Conservation (phyloP, 1,140 invertebrate species). For the Drosophila yakuba region DNA sequence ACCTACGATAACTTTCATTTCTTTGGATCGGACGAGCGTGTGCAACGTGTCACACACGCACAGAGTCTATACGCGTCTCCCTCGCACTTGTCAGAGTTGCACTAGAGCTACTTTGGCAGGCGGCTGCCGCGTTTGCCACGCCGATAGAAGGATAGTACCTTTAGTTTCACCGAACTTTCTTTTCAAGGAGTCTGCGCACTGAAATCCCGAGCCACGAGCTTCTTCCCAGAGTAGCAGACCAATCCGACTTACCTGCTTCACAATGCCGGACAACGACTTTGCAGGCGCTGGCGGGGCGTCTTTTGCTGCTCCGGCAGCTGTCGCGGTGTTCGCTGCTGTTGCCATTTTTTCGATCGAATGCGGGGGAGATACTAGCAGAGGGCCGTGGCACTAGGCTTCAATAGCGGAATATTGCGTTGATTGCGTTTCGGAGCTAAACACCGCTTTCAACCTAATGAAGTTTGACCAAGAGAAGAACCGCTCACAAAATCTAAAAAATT, state of each 20-base stretch:
- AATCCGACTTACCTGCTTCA: conserved; percentile 76
- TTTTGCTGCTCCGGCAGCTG: conserved; percentile 79
- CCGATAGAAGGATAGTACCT: conserved; percentile 48
- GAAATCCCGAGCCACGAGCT: too few relatives aligned
- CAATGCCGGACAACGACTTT: conserved; percentile 74
- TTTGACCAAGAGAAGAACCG: conserved; percentile 72
- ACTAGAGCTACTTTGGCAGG: conserved; percentile 37
- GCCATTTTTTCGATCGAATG: conserved; percentile 73
- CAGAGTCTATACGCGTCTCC: conserved; percentile 64
- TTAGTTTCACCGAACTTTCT: neutral
- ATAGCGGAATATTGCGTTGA: conserved; percentile 51
- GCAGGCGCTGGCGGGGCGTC: conserved; percentile 67
- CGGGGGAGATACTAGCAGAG: conserved; percentile 64
- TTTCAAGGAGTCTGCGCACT: too few relatives aligned
- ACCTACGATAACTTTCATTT: conserved; percentile 83
- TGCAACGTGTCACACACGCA: conserved; percentile 78
- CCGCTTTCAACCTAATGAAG: conserved; percentile 75
- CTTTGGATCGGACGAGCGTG: conserved; percentile 63
- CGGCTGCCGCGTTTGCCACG: conserved; percentile 65
- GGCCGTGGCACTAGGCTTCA: conserved; percentile 59
- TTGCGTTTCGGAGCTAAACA: conserved; percentile 60
- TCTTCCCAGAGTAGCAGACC: neutral
- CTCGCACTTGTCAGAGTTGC: conserved; percentile 63
- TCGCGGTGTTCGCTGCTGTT: conserved; percentile 73
- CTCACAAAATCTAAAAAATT: conserved; percentile 71